Conservation (phyloP, 2,888 invertebrate genomes). For the Patella depressa region DNA sequence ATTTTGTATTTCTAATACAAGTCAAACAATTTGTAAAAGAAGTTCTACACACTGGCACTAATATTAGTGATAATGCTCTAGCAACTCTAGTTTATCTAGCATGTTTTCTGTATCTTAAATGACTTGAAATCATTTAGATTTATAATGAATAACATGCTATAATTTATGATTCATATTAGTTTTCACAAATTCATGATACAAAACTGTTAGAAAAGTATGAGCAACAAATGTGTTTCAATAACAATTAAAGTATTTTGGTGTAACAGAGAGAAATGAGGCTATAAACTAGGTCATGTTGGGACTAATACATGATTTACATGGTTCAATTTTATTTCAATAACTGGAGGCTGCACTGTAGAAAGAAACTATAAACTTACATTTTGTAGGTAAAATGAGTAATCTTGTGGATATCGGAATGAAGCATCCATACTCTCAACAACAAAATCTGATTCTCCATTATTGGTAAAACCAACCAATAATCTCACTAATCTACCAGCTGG, state of each 20-base stretch:
- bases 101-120: background rate
- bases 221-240: no score
- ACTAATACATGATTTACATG: no score
- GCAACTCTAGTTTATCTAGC: conserved; percentile 20
- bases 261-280: no score
- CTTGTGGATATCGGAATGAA: conserved; percentile 98
- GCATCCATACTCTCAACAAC: conserved; percentile 94
- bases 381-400: conserved; percentile 97
- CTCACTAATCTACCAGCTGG: conserved; percentile 94
- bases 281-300: no score
- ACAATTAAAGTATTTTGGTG: no score
- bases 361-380: conserved; percentile 76
- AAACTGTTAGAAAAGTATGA: no score
- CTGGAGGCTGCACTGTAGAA: background rate
- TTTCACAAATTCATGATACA: no score
- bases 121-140: background rate
- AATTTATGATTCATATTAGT: no score
- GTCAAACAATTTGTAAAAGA: conserved; percentile 12
- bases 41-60: conserved; percentile 27
- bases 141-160: background rate
- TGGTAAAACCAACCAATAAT: conserved; percentile 95
- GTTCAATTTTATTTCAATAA: no score
- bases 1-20: no score
- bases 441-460: conserved; percentile 90
- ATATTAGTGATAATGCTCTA: conserved; percentile 24